Conservation (phyloP, 2,113 vertebrate species). For the Brachypodius melanocephalos region DNA sequence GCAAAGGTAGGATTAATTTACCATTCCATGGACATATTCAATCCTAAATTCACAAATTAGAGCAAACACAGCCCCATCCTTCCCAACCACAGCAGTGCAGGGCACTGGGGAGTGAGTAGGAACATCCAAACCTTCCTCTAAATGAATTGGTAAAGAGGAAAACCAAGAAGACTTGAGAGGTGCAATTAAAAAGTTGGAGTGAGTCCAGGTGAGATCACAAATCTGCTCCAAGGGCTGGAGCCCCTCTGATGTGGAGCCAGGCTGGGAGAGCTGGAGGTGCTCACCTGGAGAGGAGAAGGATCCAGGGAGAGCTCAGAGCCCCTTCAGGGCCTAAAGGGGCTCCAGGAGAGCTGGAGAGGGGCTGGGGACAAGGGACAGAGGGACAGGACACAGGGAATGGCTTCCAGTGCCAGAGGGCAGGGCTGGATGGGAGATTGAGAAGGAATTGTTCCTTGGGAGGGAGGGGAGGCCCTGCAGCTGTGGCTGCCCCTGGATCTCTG, state of each 20-base stretch:
- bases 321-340: not conserved
- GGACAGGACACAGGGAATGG: not conserved
- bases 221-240: not conserved
- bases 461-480: not conserved
- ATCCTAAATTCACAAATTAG: not conserved
- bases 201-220: not conserved
- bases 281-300: not conserved
- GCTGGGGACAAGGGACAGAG: not conserved
- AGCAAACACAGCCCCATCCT: not conserved
- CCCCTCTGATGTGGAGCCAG: not conserved
- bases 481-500: not conserved
- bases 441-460: not conserved
- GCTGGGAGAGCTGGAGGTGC: not conserved
- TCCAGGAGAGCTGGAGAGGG: not conserved
- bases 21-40: not conserved
- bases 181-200: not conserved
- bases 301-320: not conserved
- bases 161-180: not conserved
- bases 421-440: rapidly evolving
- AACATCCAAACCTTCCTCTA: not conserved
- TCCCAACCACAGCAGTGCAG: not conserved
- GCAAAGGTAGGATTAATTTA: not conserved
- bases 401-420: not conserved
- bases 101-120: not conserved
- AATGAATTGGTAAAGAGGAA: not conserved